Conservation (phyloP, 2,113 vertebrate genomes). For the Grus americana region DNA sequence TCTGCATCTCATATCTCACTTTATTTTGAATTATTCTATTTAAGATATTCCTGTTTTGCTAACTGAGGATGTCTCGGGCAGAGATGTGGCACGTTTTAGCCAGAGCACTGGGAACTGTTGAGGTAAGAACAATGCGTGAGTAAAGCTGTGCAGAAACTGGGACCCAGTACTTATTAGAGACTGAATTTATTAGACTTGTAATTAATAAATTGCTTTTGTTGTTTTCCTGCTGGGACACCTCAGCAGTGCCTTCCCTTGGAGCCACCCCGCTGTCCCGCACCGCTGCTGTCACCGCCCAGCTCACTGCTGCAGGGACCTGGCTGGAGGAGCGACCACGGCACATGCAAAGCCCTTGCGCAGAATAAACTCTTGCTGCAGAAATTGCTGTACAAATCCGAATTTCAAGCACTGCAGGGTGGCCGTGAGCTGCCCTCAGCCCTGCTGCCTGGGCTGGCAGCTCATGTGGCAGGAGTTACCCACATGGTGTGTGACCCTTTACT, state of each 20-base stretch:
- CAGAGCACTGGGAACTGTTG: neutral
- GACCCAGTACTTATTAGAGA: neutral
- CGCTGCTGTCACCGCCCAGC: neutral
- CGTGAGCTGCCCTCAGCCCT: rapidly evolving
- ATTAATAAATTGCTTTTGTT: neutral
- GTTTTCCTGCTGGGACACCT: neutral
- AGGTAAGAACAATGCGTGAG: neutral
- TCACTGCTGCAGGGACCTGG: neutral
- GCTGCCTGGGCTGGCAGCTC: neutral
- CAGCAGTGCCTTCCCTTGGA: neutral
- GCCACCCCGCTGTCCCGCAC: neutral
- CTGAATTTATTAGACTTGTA: neutral
- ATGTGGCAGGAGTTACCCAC: rapidly evolving
- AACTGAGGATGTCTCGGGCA: neutral
- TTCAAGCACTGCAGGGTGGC: neutral
- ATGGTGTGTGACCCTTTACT: neutral
- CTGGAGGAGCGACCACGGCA: neutral
- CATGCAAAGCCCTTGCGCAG: neutral
- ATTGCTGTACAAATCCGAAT: rapidly evolving
- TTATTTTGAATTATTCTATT: neutral
- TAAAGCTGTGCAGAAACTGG: neutral
- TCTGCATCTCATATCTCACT: neutral
- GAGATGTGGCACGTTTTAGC: neutral
- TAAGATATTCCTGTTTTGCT: neutral
- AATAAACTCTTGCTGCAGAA: neutral